Percentiles rank a stretch among this genome's conserved stretches.
Evolutionary conservation across 1,140 invertebrate species (phyloP).

Genomic region (Brachionus paranguensis): DNA sequence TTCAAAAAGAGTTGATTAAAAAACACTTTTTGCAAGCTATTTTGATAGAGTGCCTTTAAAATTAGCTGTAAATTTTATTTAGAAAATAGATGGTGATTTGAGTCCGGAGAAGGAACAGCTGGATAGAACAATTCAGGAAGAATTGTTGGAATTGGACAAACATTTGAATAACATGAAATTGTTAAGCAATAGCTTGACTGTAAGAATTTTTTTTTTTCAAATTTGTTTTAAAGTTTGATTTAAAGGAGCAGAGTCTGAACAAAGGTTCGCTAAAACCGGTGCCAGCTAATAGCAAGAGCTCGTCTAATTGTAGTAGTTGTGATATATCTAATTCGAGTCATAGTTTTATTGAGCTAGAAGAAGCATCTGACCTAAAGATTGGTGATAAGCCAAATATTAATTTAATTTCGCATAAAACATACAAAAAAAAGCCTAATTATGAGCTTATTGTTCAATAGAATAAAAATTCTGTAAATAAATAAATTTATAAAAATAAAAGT

Average conservation of each 20-base stretch:
- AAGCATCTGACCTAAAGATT: conserved; percentile 14
- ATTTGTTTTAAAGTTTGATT: background rate
- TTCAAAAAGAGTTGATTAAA: too few species aligned
- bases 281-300: background rate
- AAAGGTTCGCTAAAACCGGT: background rate
- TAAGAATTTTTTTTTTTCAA: background rate
- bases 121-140: background rate
- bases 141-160: conserved; percentile 10
- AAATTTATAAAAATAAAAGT: background rate
- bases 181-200: background rate
- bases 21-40: background rate
- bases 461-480: background rate
- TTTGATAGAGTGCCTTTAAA: too few species aligned
- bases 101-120: background rate
- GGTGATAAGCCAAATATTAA: conserved; percentile 3
- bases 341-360: conserved; percentile 29
- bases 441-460: conserved; percentile 9
- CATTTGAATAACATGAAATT: conserved; percentile 11
- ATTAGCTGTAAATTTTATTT: background rate
- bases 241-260: background rate
- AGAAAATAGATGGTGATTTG: background rate
- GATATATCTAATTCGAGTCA: conserved; percentile 22
- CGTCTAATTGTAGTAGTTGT: conserved; percentile 10
- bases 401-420: background rate
- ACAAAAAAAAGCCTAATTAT: background rate